A percentile compares a stretch with the other conserved stretches of the same genome.
phyloP scores from a whole-genome alignment of 2,888 invertebrate species.

The Anorthoa munda region DNA sequence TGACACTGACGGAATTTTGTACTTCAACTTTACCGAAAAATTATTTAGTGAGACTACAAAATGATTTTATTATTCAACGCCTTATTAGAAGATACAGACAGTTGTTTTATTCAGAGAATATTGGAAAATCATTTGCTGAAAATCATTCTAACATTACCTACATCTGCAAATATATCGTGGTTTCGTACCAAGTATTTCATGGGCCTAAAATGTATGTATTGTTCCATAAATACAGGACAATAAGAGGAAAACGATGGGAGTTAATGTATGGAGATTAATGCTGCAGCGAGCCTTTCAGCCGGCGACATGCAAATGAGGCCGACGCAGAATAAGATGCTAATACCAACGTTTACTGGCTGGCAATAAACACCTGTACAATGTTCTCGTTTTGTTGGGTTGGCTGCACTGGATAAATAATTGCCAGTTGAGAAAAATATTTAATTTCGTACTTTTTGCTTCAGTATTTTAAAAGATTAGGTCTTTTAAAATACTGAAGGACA shows the following conservation, averaged over 20 bases:
- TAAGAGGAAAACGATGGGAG: slow-evolving; percentile 56
- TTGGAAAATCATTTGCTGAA: not conserved
- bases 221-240: slow-evolving; percentile 42
- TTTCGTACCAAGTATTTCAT: not conserved
- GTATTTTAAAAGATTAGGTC: too few relatives aligned
- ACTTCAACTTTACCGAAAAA: not conserved
- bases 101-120: not conserved
- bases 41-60: not conserved
- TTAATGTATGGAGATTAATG: slow-evolving; percentile 66
- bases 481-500: too few relatives aligned
- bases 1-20: not conserved
- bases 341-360: slow-evolving; percentile 21
- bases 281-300: slow-evolving; percentile 40
- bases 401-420: slow-evolving; percentile 4
- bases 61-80: not conserved
- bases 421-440: slow-evolving; percentile 20
- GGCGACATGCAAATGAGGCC: slow-evolving; percentile 60
- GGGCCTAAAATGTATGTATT: slow-evolving; percentile 9
- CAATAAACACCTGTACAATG: slow-evolving; percentile 44
- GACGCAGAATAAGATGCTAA: slow-evolving; percentile 50
- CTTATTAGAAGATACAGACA: not conserved
- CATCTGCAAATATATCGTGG: not conserved
- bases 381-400: slow-evolving; percentile 4
- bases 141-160: not conserved
- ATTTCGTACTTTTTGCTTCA: too few relatives aligned